phyloP scores from a whole-genome alignment of 2,888 invertebrate species.

The Blastobasis lacticolella region DNA sequence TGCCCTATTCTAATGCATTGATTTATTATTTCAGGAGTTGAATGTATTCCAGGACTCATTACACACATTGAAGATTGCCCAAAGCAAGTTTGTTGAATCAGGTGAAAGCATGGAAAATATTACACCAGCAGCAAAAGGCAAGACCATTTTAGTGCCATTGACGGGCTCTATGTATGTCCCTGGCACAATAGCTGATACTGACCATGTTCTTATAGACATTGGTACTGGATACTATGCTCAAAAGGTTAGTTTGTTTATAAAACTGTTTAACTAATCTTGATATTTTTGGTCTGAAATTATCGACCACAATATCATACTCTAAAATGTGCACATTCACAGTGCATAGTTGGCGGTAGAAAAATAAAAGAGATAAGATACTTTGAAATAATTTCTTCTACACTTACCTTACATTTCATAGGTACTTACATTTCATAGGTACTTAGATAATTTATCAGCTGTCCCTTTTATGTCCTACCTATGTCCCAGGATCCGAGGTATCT shows the following conservation, averaged over 20 bases:
- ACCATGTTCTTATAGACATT: conserved; percentile 93
- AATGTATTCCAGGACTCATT: conserved; percentile 92
- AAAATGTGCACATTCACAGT: too few species aligned
- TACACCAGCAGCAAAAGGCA: conserved; percentile 83
- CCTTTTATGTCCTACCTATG: too few species aligned
- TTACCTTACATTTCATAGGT: too few species aligned
- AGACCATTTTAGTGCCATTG: conserved; percentile 92
- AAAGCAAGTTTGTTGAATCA: conserved; percentile 91
- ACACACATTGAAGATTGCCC: conserved; percentile 91
- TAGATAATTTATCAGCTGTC: too few species aligned
- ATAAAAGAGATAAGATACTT: too few species aligned
- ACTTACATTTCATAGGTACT: too few species aligned
- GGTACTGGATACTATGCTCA: conserved; percentile 98
- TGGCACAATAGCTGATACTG: conserved; percentile 87
- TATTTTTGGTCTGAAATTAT: too few species aligned
- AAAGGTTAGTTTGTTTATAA: conserved; percentile 76
- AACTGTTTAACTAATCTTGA: too few species aligned
- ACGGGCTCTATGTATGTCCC: conserved; percentile 99
- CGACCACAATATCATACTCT: too few species aligned
- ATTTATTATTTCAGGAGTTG: conserved; percentile 78
- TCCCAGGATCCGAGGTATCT: too few species aligned
- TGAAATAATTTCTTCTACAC: too few species aligned
- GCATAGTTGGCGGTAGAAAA: too few species aligned
- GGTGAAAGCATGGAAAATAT: conserved; percentile 88
- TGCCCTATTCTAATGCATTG: neutral